Conservation (phyloP, 1,140 invertebrate genomes). For the Telenomus remus region DNA sequence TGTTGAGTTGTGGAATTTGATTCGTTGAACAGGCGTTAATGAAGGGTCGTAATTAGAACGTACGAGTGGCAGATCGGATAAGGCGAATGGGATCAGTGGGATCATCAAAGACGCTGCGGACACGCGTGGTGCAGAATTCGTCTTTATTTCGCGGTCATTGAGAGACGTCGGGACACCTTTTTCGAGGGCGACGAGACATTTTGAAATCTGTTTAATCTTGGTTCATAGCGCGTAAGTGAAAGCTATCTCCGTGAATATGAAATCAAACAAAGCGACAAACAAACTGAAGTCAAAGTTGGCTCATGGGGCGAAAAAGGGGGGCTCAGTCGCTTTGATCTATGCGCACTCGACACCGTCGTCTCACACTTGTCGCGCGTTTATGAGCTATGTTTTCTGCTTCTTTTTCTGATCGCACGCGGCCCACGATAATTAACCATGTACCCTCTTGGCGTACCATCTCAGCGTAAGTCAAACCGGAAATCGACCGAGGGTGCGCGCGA, state of each 20-base stretch:
- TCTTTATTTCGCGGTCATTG: conserved; percentile 40
- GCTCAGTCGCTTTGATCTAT: conserved; percentile 65
- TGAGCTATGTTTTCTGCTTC: conserved; percentile 58
- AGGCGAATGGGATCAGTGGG: conserved; percentile 40
- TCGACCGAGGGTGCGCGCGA: conserved; percentile 31
- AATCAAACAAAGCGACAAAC: conserved; percentile 76
- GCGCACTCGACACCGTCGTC: conserved; percentile 62
- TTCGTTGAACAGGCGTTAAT: conserved; percentile 3
- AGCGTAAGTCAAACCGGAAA: conserved; percentile 51
- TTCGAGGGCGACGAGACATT: conserved; percentile 65
- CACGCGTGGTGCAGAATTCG: conserved; percentile 35
- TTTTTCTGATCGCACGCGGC: conserved; percentile 61
- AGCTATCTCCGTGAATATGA: conserved; percentile 74
- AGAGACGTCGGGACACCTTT: conserved; percentile 44
- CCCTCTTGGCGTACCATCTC: conserved; percentile 45
- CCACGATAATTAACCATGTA: conserved; percentile 69
- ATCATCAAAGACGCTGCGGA: conserved; percentile 38
- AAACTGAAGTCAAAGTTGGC: conserved; percentile 69
- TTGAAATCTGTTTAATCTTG: conserved; percentile 76
- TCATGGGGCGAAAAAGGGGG: conserved; percentile 58
- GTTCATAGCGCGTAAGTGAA: conserved; percentile 72
- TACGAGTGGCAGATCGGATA: conserved; percentile 11
- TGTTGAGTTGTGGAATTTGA: background rate
- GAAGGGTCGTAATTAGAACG: conserved; percentile 1
- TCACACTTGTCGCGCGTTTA: conserved; percentile 71